Base-by-base conservation (phyloP, 2,113 vertebrate genomes). In the Tetraodon nigroviridis region DNA sequence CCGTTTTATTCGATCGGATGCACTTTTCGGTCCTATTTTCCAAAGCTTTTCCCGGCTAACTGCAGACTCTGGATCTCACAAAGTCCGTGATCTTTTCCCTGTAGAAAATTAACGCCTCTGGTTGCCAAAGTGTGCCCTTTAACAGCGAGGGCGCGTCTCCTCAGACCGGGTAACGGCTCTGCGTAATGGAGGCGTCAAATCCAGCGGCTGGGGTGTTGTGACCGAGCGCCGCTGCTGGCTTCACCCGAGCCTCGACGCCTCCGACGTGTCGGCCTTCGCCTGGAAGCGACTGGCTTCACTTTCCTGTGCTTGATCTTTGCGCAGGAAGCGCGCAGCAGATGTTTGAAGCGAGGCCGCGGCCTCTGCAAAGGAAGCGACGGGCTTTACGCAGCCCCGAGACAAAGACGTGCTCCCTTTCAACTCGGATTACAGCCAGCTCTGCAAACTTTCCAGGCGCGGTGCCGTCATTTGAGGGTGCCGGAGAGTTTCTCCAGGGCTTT, bases 351-450 rank as follows among this genome's bases (percentile, higher is more conserved):
- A 84, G 79, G 82, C 65, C 0, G 75, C 66, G 68, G 76, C 72
- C 49, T 74, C 75, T 73, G 83, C 82, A 47, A 85, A 87, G 82
- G 78, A 76, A 76, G 79, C 73, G 69, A 80, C 87, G 78, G 79
- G 55, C 81, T 74, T 82, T 64, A 78, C 85, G 81, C 78, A 41
- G 55, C 47, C 59, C 37, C 56, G 63, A 24, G 64, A 81, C 82
- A 85, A 84, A 69, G 76, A 67, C 75, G 4, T 47, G 48, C 41
- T 67, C 71, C 79, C 87, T 90, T 91, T 89, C 79, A 90, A 87
- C 75, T 71, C 0, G 80, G 89, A 89, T 91, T 90, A 90, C 69
- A 71, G 54, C 73, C 90, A 87, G 89, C 89, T 91, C 88, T 85
- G 89, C 81, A 91, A 92, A 91, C 89, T 82, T 41, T 37, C 12